These are phyloP conservation scores for Sicus ferrugineus DNA, from an alignment of 2,888 invertebrate genomes.

Conservation along the genomic window DNA sequence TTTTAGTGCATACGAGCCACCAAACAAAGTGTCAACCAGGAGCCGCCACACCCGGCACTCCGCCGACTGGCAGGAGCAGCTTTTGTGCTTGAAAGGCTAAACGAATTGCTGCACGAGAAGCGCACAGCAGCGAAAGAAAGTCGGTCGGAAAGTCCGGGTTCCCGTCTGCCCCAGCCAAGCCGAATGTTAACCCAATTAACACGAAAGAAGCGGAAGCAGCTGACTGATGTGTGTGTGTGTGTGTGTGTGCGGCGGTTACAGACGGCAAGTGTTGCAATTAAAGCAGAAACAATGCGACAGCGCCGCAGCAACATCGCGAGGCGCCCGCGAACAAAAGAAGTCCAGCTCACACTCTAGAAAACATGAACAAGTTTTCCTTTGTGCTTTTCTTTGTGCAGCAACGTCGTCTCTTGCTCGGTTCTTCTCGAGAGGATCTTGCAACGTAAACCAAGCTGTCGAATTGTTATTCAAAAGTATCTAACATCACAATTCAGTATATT, in stretches of 20 bases:
- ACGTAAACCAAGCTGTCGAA: too few relatives aligned
- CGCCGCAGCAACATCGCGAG: background rate
- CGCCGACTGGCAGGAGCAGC: background rate
- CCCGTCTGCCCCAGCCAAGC: too few relatives aligned
- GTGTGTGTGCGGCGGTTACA: background rate
- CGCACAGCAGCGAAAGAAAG: background rate
- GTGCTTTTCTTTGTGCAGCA: too few relatives aligned
- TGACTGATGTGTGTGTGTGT: background rate
- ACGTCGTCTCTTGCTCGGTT: too few relatives aligned
- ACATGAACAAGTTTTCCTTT: background rate
- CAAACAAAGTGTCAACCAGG: background rate
- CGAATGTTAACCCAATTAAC: slow-evolving; percentile 11
- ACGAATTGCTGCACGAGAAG: background rate
- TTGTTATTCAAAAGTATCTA: too few relatives aligned
- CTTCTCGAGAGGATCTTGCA: too few relatives aligned
- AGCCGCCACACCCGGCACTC: background rate
- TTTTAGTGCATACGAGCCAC: slow-evolving; percentile 11
- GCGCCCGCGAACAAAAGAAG: background rate
- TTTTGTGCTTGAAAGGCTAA: background rate
- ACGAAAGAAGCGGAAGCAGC: background rate
- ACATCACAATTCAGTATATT: too few relatives aligned
- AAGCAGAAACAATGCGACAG: background rate
- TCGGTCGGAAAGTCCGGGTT: too few relatives aligned
- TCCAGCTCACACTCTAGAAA: background rate
- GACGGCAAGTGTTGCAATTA: slow-evolving; percentile 3